Evolutionary conservation across 2,888 invertebrate species (phyloP).

Genomic region (Phyllotreta striolata): DNA sequence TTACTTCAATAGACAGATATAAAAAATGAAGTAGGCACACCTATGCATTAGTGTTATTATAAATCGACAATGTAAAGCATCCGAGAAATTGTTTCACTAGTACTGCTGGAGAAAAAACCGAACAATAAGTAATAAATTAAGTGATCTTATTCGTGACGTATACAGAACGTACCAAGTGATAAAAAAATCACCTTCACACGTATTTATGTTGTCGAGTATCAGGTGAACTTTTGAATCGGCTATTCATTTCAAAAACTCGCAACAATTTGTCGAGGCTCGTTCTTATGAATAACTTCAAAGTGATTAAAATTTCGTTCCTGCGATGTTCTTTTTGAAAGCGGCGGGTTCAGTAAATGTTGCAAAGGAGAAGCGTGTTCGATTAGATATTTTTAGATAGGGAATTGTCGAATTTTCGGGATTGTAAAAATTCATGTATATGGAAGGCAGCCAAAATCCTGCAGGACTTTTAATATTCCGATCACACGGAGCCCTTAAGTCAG

Average conservation of each 20-base stretch:
- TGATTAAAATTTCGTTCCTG: no score
- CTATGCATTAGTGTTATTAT: slow-evolving; percentile 32
- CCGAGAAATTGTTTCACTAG: slow-evolving; percentile 31
- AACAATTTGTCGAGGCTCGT: slow-evolving; percentile 8
- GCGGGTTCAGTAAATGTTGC: no score
- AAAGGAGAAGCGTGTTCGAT: no score
- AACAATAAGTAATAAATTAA: slow-evolving; percentile 34
- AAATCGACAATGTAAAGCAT: slow-evolving; percentile 31
- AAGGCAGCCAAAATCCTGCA: slow-evolving; percentile 13
- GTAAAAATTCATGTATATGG: slow-evolving; percentile 18
- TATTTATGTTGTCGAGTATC: slow-evolving; percentile 21
- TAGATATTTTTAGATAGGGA: no score
- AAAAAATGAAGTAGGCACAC: background rate
- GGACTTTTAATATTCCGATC: slow-evolving; percentile 49
- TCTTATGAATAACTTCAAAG: no score
- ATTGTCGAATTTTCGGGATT: no score
- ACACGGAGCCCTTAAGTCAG: slow-evolving; percentile 57
- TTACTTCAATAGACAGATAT: no score
- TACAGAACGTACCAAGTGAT: slow-evolving; percentile 11
- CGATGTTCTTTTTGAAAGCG: no score
- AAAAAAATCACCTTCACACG: slow-evolving; percentile 27
- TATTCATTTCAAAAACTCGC: slow-evolving; percentile 8
- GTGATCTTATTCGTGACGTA: slow-evolving; percentile 24
- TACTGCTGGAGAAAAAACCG: slow-evolving; percentile 21
- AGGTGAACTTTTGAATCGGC: slow-evolving; percentile 14